These are phyloP conservation scores for Tetramorium simillimum DNA, from an alignment of 1,140 invertebrate genomes.

Conservation along the genomic window DNA sequence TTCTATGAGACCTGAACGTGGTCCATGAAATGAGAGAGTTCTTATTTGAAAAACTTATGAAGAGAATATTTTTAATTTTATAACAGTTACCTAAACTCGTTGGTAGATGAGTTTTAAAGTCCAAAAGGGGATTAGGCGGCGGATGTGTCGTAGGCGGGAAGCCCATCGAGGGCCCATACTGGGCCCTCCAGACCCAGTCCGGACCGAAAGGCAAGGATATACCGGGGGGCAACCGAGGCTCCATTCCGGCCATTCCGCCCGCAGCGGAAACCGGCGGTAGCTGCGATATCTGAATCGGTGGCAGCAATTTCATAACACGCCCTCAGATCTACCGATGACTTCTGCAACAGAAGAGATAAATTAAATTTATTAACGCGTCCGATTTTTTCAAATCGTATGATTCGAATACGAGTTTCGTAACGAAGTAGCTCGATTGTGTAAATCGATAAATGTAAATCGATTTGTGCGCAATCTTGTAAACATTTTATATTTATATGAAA, in stretches of 20 bases:
- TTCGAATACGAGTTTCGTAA: neutral
- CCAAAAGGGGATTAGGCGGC: conserved; percentile 90
- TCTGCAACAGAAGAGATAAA: conserved; percentile 26
- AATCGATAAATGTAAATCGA: neutral
- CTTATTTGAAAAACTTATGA: neutral
- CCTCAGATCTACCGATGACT: conserved; percentile 1
- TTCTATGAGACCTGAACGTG: neutral
- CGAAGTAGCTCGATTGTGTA: neutral
- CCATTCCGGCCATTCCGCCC: conserved; percentile 85
- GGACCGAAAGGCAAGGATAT: conserved; percentile 89
- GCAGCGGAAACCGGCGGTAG: conserved; percentile 87
- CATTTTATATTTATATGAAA: neutral
- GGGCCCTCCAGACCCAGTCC: conserved; percentile 91
- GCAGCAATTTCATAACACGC: conserved; percentile 89
- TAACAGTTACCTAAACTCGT: conserved; percentile 87
- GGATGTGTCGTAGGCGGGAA: conserved; percentile 88
- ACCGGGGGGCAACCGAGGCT: conserved; percentile 87
- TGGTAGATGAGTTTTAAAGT: conserved; percentile 94
- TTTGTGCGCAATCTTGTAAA: neutral
- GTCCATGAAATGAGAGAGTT: neutral
- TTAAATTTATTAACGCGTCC: conserved; percentile 9
- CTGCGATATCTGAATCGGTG: conserved; percentile 86
- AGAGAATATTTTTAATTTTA: neutral
- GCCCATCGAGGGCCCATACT: conserved; percentile 88
- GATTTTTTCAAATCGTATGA: neutral